These are phyloP conservation scores for Xanthorhoe designata DNA, from an alignment of 2,888 invertebrate genomes.

Conservation along the genomic window DNA sequence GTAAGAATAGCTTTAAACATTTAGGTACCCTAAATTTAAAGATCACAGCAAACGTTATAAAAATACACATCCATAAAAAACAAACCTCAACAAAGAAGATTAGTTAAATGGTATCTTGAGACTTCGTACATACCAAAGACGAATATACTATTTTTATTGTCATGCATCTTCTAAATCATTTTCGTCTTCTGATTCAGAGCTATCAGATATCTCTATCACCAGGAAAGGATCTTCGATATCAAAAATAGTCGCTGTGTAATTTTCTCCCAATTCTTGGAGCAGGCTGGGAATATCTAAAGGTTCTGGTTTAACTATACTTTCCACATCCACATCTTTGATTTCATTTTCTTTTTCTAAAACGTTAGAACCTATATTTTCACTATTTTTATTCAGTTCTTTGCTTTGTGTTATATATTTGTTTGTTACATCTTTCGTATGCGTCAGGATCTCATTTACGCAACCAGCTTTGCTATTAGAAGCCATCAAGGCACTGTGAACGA, in stretches of 20 bases:
- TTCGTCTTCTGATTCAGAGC: slow-evolving; percentile 61
- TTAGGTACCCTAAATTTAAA: too few relatives aligned
- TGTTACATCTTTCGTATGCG: slow-evolving; percentile 5
- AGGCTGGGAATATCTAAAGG: slow-evolving; percentile 37
- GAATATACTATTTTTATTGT: too few relatives aligned
- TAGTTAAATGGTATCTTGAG: neutral
- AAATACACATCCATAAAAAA: neutral
- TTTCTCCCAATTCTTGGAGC: slow-evolving; percentile 56
- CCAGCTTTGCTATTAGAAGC: neutral
- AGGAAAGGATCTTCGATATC: slow-evolving; percentile 67
- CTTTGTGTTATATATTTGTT: neutral
- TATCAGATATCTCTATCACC: slow-evolving; percentile 64
- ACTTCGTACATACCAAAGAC: too few relatives aligned
- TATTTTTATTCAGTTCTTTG: neutral
- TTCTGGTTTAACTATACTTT: slow-evolving; percentile 30
- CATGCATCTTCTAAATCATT: slow-evolving; percentile 25
- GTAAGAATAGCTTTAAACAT: neutral
- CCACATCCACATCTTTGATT: neutral
- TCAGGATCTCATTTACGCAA: neutral
- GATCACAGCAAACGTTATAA: neutral
- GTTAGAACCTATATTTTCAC: neutral
- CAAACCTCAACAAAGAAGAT: too few relatives aligned
- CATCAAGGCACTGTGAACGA: neutral
- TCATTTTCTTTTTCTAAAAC: neutral
- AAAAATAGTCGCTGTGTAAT: slow-evolving; percentile 54